Base-by-base conservation (phyloP, 2,797 vertebrate species). In the Vespertilio murinus region DNA sequence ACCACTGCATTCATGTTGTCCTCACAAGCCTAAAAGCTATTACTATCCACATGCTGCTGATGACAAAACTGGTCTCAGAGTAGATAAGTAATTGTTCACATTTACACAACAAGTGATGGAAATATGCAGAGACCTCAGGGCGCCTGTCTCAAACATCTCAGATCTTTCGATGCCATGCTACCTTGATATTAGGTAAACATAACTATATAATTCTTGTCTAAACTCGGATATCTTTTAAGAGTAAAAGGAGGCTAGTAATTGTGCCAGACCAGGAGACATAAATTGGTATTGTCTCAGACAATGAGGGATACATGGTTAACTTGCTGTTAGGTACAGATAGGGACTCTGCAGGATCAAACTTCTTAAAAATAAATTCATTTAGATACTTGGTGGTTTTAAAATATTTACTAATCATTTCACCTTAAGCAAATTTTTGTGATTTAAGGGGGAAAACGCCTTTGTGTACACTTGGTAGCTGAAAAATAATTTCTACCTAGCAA, bases 41-140 rank as follows among this genome's bases (percentile, higher is more conserved):
- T 91, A 90, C 90, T 79, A 91, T 61, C 94, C 90, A 88, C 93
- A 90, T 95, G 89, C 69, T 96, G 54, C 67, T 59, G 38, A 93
- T 4, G 49, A 83, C 90, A 94, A 91, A 96, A 96, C 91, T 79
- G 90, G 89, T 91, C 87, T 96, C 95, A 85, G 54, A 93, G 93
- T 91, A 33, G 45, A 88, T 87, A 92, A 93, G 54, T 77, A 90
- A 97, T 95, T 87, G 69, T 40, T 28, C 45, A 84, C 11, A 25
- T 91, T 80, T 88, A 81, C 38, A 87, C 25, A 86, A 88, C 64
- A 94, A 93, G 91, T 88, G 83, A 87, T 35, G 42, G 33, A 94
- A 96, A 84, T 88, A 70, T 1, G 4, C 4, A 25, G 28, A 88
- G 56, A 93, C 30, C 18, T 47, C 33, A 18, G 18, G 33, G 49